Percentiles rank a stretch among this genome's conserved stretches.
phyloP scores from a whole-genome alignment of 2,113 vertebrate genomes.

The Nettapus auritus region DNA sequence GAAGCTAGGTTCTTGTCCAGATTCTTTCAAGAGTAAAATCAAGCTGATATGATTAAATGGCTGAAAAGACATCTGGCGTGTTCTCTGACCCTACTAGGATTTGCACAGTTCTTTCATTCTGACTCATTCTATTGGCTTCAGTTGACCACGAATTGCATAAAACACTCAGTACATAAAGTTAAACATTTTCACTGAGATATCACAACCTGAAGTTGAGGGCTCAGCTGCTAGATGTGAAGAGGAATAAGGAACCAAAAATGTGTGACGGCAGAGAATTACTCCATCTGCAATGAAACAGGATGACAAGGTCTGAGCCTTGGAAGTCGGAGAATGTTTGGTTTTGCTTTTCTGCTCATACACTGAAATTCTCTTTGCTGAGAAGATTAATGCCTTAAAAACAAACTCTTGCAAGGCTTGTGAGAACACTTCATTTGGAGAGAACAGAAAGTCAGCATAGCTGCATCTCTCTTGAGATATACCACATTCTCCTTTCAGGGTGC shows the following conservation, averaged over 20 bases:
- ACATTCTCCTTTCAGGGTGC: not conserved
- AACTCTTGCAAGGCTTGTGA: not conserved
- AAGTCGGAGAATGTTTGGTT: not conserved
- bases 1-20: not conserved
- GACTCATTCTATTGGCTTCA: not conserved
- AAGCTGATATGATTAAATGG: not conserved
- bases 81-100: not conserved
- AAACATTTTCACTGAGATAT: not conserved
- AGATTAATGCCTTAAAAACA: not conserved
- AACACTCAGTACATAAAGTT: not conserved
- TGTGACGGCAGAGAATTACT: not conserved
- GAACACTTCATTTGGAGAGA: not conserved
- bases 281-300: not conserved
- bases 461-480: not conserved
- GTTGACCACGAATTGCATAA: not conserved
- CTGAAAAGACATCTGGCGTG: not conserved
- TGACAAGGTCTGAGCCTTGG: not conserved
- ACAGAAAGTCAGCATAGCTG: not conserved
- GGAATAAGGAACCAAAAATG: not conserved
- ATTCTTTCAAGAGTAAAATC: not conserved
- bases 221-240: slow-evolving; percentile 14
- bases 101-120: not conserved
- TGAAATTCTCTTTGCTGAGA: not conserved
- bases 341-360: not conserved
- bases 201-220: not conserved